Conservation (phyloP, 1,140 invertebrate species). For the Metaphire vulgaris region DNA sequence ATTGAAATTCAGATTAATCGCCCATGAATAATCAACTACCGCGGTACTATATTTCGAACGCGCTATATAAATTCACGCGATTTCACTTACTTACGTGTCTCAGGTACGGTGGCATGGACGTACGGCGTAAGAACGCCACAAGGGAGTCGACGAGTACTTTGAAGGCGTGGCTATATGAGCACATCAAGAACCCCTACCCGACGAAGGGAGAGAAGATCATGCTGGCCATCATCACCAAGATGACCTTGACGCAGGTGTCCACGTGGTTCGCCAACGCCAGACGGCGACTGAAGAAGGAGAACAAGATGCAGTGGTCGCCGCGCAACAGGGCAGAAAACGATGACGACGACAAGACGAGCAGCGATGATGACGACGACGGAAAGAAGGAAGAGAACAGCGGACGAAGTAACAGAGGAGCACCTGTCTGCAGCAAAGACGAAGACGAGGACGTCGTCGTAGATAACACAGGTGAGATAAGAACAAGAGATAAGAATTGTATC, state of each 20-base stretch:
- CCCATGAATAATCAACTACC: too few relatives aligned
- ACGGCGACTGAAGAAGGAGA: conserved; percentile 79
- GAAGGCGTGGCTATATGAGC: conserved; percentile 97
- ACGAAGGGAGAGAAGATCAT: conserved; percentile 99
- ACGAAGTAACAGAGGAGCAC: neutral
- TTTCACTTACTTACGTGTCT: too few relatives aligned
- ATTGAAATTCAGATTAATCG: too few relatives aligned
- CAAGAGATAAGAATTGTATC: neutral
- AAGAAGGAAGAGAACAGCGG: conserved; percentile 11
- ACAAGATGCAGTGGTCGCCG: conserved; percentile 98
- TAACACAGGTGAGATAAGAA: conserved; percentile 12
- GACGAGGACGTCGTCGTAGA: conserved; percentile 24
- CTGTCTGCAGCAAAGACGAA: conserved; percentile 1
- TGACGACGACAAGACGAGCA: conserved; percentile 59
- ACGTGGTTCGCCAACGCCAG: conserved; percentile 38
- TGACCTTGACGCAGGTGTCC: conserved; percentile 85
- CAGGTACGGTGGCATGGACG: conserved; percentile 54
- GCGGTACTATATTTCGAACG: too few relatives aligned
- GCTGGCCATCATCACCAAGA: conserved; percentile 96
- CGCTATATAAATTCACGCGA: too few relatives aligned
- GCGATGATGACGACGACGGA: conserved; percentile 36
- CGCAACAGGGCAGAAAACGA: conserved; percentile 87
- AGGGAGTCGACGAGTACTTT: conserved; percentile 89
- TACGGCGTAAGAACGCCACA: conserved; percentile 88
- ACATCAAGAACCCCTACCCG: conserved; percentile 98